phyloP scores from a whole-genome alignment of 2,797 vertebrate species.

The Halcyon badia region DNA sequence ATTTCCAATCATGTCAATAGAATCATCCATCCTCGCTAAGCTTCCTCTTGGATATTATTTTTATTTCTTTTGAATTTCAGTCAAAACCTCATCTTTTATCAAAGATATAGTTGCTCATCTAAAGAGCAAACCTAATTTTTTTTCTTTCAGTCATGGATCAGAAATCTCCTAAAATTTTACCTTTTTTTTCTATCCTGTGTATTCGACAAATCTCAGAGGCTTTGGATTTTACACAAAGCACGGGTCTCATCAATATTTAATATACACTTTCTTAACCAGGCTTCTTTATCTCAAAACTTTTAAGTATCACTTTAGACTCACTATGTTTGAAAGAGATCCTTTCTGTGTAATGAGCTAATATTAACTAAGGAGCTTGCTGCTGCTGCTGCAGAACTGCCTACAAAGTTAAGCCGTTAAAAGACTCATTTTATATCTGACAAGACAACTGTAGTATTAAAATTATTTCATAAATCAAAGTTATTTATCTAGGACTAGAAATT shows the following conservation, averaged over 20 bases:
- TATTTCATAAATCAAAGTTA: background rate
- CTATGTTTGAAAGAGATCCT: background rate
- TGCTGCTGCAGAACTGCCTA: background rate
- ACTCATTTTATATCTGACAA: background rate
- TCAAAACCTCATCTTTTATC: background rate
- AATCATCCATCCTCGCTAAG: background rate
- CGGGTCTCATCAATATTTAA: background rate
- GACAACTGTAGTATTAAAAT: background rate
- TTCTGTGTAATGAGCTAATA: background rate
- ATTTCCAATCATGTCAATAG: background rate
- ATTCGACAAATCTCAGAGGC: background rate
- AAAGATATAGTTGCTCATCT: background rate
- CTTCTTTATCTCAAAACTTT: background rate
- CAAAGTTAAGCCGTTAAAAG: background rate
- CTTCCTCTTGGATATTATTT: background rate
- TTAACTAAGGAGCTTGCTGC: background rate
- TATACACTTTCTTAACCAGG: background rate
- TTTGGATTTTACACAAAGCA: background rate
- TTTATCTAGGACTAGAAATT: background rate
- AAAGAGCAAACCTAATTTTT: background rate
- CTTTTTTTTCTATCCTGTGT: background rate
- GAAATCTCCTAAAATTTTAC: background rate
- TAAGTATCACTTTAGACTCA: background rate
- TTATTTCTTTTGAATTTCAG: background rate
- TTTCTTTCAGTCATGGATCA: background rate